A percentile compares a stretch with the other conserved stretches of the same genome.
These are phyloP conservation scores for Rhegmatorhina hoffmannsi DNA, from an alignment of 2,113 vertebrate genomes.

Conservation along the genomic window DNA sequence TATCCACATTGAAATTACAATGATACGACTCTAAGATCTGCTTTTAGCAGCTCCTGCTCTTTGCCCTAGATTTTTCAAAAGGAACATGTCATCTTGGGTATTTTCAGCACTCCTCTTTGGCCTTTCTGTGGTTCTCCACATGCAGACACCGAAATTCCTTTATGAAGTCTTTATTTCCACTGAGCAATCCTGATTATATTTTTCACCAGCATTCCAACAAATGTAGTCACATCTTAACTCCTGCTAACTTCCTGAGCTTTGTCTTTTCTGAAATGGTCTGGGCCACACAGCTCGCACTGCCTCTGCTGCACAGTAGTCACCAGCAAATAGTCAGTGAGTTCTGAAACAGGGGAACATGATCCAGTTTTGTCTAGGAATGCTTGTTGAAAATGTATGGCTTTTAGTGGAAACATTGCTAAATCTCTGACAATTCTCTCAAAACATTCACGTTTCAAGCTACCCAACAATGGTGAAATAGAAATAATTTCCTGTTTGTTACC, in stretches of 20 bases:
- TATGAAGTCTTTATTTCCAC: constrained; percentile 54
- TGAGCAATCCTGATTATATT: constrained; percentile 1
- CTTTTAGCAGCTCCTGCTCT: constrained; percentile 6
- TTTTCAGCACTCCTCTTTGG: constrained; percentile 3
- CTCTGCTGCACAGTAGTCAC: not conserved
- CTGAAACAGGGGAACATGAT: not conserved
- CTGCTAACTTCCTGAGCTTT: not conserved
- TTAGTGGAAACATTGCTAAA: not conserved
- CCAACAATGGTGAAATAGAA: not conserved
- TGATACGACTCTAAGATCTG: not conserved
- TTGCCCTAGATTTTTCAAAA: not conserved
- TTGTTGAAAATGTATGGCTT: not conserved
- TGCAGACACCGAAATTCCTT: not conserved
- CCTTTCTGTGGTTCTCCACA: constrained; percentile 56
- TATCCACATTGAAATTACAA: not conserved
- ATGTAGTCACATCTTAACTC: constrained; percentile 30
- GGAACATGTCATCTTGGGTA: not conserved
- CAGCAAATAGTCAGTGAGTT: not conserved
- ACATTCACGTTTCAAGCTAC: not conserved
- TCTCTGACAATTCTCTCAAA: not conserved
- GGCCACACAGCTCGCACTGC: not conserved
- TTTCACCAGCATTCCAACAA: constrained; percentile 54
- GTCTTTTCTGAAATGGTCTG: not conserved
- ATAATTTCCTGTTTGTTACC: not conserved
- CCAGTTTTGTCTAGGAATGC: not conserved